A percentile compares a stretch with the other conserved stretches of the same genome.
phyloP scores from a whole-genome alignment of 1,140 invertebrate species.

The Drosophila neocordata region DNA sequence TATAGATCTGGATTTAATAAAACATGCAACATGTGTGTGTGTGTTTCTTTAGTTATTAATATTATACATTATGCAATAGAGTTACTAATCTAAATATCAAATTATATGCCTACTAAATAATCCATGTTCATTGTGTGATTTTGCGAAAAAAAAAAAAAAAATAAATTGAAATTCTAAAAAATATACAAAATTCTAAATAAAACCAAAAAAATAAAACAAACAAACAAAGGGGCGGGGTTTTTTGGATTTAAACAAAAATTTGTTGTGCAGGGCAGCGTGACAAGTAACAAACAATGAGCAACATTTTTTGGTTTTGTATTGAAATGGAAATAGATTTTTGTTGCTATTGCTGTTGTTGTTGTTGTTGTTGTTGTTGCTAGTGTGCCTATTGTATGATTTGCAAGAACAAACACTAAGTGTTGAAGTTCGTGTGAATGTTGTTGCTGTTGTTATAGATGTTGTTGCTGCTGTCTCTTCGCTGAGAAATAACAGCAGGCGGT shows the following conservation, averaged over 20 bases:
- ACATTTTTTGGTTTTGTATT: constrained; percentile 58
- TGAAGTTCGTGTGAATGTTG: constrained; percentile 72
- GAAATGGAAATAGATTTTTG: constrained; percentile 74
- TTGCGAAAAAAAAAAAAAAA: not conserved
- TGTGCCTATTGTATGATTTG: constrained; percentile 50
- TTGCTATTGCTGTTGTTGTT: constrained; percentile 4
- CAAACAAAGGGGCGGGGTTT: not conserved
- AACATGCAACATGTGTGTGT: constrained; percentile 1
- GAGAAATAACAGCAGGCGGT: constrained; percentile 34
- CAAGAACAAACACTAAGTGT: constrained; percentile 54
- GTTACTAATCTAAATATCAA: constrained; percentile 48
- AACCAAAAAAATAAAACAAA: constrained; percentile 17
- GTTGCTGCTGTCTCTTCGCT: constrained; percentile 10
- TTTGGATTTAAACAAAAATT: not conserved
- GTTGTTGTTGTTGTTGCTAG: constrained; percentile 12
- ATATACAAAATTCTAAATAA: not conserved
- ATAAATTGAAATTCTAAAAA: not conserved
- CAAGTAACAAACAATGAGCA: constrained; percentile 66
- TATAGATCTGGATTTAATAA: too few relatives aligned
- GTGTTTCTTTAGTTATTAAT: not conserved
- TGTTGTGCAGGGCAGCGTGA: constrained; percentile 72
- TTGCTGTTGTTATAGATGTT: constrained; percentile 32
- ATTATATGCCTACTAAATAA: constrained; percentile 30
- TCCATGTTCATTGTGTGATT: constrained; percentile 8
- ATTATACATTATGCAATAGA: constrained; percentile 7